These are phyloP conservation scores for Pentalonia nigronervosa DNA, from an alignment of 1,140 invertebrate species.

Conservation along the genomic window DNA sequence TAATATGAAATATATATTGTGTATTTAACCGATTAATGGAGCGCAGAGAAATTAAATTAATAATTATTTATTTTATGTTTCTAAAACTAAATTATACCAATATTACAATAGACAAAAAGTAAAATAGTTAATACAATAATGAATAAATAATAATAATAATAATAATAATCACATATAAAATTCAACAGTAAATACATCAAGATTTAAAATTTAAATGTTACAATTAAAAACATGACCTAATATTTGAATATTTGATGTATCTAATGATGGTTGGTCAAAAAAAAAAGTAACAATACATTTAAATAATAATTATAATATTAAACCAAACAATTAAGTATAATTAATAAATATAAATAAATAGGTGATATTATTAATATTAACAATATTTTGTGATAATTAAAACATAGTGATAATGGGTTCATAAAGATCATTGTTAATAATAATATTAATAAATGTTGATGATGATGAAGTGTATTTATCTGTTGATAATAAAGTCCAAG, in stretches of 20 bases:
- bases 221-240: neutral
- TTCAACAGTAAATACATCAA: constrained; percentile 25
- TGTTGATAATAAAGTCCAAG: neutral
- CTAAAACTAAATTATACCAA: constrained; percentile 26
- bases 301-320: constrained; percentile 27
- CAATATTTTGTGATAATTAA: constrained; percentile 38
- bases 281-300: constrained; percentile 34
- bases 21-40: neutral
- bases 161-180: constrained; percentile 25
- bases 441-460: neutral
- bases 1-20: neutral
- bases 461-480: constrained; percentile 26
- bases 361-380: constrained; percentile 11
- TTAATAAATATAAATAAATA: constrained; percentile 39
- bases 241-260: constrained; percentile 15
- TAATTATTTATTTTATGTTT: neutral
- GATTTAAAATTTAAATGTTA: neutral
- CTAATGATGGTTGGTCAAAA: neutral
- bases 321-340: constrained; percentile 3
- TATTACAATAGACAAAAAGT: constrained; percentile 14
- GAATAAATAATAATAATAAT: constrained; percentile 40
- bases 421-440: constrained; percentile 29
- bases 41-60: neutral
- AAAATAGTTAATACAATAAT: constrained; percentile 11
- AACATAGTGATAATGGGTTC: constrained; percentile 17